These are phyloP conservation scores for Gryon sp. DNA, from an alignment of 1,140 invertebrate species.

Conservation along the genomic window DNA sequence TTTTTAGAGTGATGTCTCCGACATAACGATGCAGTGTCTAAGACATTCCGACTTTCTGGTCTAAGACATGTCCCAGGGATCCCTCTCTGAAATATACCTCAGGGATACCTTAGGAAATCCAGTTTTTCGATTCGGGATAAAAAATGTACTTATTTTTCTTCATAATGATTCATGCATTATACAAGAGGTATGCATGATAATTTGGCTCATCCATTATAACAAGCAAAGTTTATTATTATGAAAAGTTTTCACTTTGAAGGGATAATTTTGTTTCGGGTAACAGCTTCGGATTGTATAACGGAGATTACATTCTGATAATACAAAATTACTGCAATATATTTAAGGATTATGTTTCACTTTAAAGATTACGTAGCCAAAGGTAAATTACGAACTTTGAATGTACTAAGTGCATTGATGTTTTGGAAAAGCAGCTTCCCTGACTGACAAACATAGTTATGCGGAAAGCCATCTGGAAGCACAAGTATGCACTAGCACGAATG, in stretches of 20 bases:
- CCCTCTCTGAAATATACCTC: too few species aligned
- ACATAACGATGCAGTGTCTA: too few species aligned
- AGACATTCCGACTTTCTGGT: too few species aligned
- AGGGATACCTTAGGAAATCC: too few species aligned
- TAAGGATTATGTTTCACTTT: constrained; percentile 47
- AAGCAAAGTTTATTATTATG: constrained; percentile 22
- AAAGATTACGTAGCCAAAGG: constrained; percentile 47
- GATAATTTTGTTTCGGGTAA: constrained; percentile 18
- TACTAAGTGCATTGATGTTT: constrained; percentile 33
- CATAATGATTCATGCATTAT: constrained; percentile 6
- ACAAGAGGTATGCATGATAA: not conserved
- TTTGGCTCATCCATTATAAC: not conserved
- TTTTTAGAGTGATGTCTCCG: too few species aligned
- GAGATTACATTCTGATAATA: constrained; percentile 35
- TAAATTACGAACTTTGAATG: constrained; percentile 43
- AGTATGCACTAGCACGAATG: constrained; percentile 25
- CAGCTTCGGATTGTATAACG: constrained; percentile 34
- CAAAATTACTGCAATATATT: constrained; percentile 35
- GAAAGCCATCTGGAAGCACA: constrained; percentile 39
- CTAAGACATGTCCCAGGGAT: too few species aligned
- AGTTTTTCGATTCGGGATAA: too few species aligned
- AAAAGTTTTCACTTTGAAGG: constrained; percentile 14
- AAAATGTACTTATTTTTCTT: not conserved
- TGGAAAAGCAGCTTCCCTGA: constrained; percentile 40
- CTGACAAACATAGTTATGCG: constrained; percentile 55